Base-by-base conservation (phyloP, 1,140 invertebrate species). In the Sinella curviseta region DNA sequence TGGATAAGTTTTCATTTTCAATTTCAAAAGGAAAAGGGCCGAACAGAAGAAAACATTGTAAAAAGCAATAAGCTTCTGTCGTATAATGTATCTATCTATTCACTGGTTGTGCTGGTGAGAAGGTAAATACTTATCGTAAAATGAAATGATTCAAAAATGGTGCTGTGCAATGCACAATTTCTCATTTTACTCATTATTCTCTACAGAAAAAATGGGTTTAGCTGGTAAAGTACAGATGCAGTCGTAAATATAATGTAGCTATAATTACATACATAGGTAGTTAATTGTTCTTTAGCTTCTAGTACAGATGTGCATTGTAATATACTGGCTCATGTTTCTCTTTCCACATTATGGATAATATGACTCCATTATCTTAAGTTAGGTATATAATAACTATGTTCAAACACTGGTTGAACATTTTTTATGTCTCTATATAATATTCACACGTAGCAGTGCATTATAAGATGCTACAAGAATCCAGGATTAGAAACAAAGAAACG, bases 121-220 rank as follows among this genome's bases (percentile, higher is more conserved):
- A 60, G 55, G 65, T 8, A 4, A 30, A 30, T 33, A 33, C 2
- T 70, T 70, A 70, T 70, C 65, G 65, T 70, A 33, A 70, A 70
- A 70, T 14, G 31, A 30, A 70, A 70, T 30, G 65, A 70, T 70
- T 70, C 26, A 70, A 70, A 70, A 14, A 26, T 60, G n/a, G n/a
- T n/a, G n/a, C n/a, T n/a, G n/a, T n/a, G n/a, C n/a, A n/a, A n/a
- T n/a, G 55, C 14, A 60, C 55, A 60, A 60, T n/a, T 60, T 12
- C 24, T 60, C 55, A 14, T 60, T n/a, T 60, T 60, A 26, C 55
- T 60, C 24, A 3, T 26, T n/a, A n/a, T n/a, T n/a, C n/a, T n/a
- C n/a, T n/a, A 14, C 14, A 60, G n/a, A 26, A 60, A 26, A 60
- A 60, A 60, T 26, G 55, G 17, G n/a, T n/a, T n/a, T n/a, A n/a